Evolutionary conservation across 2,888 invertebrate genomes (phyloP), one percentile per base, ranked within the genome.

Genomic region (Drosophila paranaensis): DNA sequence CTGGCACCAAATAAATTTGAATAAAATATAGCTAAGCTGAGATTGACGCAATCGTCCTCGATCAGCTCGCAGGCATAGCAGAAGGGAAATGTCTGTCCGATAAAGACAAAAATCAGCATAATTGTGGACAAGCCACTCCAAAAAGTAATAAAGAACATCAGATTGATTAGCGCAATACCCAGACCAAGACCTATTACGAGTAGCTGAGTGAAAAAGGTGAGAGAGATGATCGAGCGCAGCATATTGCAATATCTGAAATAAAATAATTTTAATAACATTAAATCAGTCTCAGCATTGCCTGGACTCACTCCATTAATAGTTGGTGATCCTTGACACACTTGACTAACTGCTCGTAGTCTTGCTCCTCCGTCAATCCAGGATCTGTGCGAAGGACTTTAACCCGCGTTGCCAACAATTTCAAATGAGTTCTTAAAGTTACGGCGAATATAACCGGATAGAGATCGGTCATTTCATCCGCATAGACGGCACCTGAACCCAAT

Each of bases 11-110:
- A 0, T 67, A 71, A 82, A 37, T 81, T 71, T 1, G 81, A 76
- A 11, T 82, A 56, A 30, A 82, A 82, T 55, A 82, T 45, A 1
- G 65, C 60, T 25, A 42, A 35, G 0, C 64, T 48, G 0, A 82
- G 20, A 0, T 50, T 33, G 13, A 61, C 27, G 53, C 81, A 71
- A 16, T 82, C 83, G 0, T 71, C 65, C 0, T 40, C 14, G 27
- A 82, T 42, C 13, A 57, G n/a, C 9, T 82, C 74, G 27, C 82
- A 81, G 33, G 70, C 6, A 27, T 66, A 79, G n/a, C 81, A 76
- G 25, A 82, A 81, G 0, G 82, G 82, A 58, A 71, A 82, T 27
- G 82, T 73, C 39, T 80, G 33, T 3, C 66, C 16, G 3, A 57
- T 14, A 2, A 82, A 14, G 3, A 65, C 46, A 1, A 25, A 1